phyloP scores from a whole-genome alignment of 2,113 vertebrate genomes.

The Chrysochloris asiatica region DNA sequence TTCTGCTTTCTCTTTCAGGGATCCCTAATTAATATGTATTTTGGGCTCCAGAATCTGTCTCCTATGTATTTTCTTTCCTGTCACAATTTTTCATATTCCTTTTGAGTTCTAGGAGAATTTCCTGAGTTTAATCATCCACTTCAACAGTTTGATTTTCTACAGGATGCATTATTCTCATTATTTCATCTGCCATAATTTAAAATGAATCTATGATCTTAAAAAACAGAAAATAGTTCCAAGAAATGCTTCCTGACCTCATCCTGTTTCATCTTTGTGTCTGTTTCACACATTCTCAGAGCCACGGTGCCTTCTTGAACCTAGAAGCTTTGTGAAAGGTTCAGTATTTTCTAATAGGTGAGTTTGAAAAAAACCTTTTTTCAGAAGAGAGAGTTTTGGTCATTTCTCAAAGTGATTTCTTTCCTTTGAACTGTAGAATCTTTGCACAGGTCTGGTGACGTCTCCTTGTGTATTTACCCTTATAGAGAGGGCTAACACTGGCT shows the following conservation, averaged over 20 bases:
- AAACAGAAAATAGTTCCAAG: background rate
- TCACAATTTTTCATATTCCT: background rate
- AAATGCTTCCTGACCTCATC: background rate
- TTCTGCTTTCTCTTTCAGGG: background rate
- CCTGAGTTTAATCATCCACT: background rate
- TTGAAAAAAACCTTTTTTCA: background rate
- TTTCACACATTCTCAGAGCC: background rate
- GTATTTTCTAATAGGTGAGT: background rate
- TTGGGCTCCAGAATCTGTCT: background rate
- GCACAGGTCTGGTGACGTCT: background rate
- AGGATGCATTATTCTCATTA: background rate
- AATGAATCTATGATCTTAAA: background rate
- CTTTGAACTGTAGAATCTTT: background rate
- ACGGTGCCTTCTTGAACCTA: background rate
- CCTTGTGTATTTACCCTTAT: background rate
- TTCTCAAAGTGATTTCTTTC: background rate
- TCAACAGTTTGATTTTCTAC: background rate
- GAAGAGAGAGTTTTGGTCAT: background rate
- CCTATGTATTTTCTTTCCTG: background rate
- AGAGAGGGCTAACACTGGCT: background rate
- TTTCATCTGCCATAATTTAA: background rate
- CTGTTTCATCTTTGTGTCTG: background rate
- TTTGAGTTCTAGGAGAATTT: background rate
- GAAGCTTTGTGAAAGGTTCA: background rate
- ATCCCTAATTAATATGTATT: background rate